Evolutionary conservation across 2,888 invertebrate species (phyloP).

Genomic region (Caenorhabditis imperialis): DNA sequence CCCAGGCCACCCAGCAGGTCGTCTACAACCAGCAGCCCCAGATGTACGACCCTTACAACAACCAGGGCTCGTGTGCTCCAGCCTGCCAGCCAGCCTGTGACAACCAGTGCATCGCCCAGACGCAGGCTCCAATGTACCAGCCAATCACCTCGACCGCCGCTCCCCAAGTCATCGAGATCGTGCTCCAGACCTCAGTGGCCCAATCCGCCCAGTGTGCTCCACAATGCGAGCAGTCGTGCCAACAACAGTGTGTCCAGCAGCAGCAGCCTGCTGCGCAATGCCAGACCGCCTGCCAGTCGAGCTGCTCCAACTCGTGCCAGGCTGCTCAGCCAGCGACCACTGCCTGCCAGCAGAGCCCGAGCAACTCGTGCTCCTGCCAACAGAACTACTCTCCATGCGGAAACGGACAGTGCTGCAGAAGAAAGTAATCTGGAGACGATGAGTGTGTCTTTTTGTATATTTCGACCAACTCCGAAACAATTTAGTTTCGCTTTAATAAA

Average conservation of each 20-base stretch:
- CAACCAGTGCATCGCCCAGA: conserved; percentile 40
- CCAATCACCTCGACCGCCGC: conserved; percentile 40
- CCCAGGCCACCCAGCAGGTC: conserved; percentile 39
- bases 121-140: conserved; percentile 40
- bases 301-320: conserved; percentile 58
- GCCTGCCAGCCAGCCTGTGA: conserved; percentile 57
- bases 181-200: conserved; percentile 56
- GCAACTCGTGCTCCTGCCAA: conserved; percentile 50
- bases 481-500: conserved; percentile 41
- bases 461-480: no score
- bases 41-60: conserved; percentile 48
- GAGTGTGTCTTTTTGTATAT: conserved; percentile 42
- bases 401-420: conserved; percentile 64
- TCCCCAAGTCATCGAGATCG: conserved; percentile 20
- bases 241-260: conserved; percentile 61
- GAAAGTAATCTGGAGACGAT: conserved; percentile 46
- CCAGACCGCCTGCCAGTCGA: conserved; percentile 59
- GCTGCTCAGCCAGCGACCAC: conserved; percentile 54
- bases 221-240: conserved; percentile 63
- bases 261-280: conserved; percentile 61
- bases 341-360: conserved; percentile 56
- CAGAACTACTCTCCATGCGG: conserved; percentile 62
- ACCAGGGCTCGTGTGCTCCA: conserved; percentile 29
- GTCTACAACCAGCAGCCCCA: conserved; percentile 19
- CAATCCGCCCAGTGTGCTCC: conserved; percentile 60